Conservation (phyloP, 92 coral and sea anemone species). For the Desmophyllum pertusum region DNA sequence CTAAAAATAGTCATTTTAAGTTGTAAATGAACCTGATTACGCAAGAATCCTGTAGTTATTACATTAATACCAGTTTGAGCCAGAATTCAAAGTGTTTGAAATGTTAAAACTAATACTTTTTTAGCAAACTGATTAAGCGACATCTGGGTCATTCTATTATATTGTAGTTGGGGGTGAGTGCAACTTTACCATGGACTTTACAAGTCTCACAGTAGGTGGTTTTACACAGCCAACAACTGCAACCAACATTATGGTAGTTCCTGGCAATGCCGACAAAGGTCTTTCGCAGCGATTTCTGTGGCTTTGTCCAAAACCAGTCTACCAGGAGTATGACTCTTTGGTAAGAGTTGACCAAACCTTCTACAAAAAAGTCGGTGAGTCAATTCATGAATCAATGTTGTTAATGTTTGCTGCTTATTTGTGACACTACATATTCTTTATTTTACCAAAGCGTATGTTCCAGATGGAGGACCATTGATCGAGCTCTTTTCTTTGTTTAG, state of each 20-base stretch:
- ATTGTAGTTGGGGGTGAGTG: slow-evolving; percentile 25
- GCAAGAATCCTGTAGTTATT: too few relatives aligned
- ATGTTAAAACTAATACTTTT: too few relatives aligned
- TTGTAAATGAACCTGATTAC: too few relatives aligned
- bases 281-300: slow-evolving; percentile 38
- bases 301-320: slow-evolving; percentile 31
- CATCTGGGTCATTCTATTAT: too few relatives aligned
- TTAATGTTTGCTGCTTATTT: not conserved
- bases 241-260: slow-evolving; percentile 5
- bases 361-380: slow-evolving; percentile 23
- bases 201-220: slow-evolving; percentile 33
- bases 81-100: too few relatives aligned
- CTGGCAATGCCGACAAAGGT: slow-evolving; percentile 42
- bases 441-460: too few relatives aligned
- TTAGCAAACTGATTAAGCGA: too few relatives aligned
- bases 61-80: too few relatives aligned
- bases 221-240: slow-evolving; percentile 40
- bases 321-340: slow-evolving; percentile 17
- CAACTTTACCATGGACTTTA: slow-evolving; percentile 29
- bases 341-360: slow-evolving; percentile 22
- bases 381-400: too few relatives aligned
- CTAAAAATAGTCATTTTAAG: too few relatives aligned
- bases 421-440: not conserved
- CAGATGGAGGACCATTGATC: too few relatives aligned
- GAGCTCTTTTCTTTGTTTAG: too few relatives aligned